Evolutionary conservation across 2,888 invertebrate species (phyloP).

Genomic region (Acrocyrtus sp.): DNA sequence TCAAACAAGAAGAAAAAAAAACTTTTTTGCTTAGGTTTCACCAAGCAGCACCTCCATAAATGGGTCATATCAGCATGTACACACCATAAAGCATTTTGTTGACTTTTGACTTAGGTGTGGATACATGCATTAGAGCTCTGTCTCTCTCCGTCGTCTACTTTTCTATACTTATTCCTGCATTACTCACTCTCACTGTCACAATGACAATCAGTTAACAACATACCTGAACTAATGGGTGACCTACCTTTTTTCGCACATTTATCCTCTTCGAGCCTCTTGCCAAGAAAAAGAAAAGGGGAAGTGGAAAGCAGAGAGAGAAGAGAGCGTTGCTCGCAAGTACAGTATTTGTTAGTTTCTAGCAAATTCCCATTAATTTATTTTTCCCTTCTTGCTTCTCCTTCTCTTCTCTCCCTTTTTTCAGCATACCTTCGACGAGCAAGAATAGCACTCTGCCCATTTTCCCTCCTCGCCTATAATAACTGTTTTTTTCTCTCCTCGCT

Average conservation of each 20-base stretch:
- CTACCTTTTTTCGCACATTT: conserved; percentile 44
- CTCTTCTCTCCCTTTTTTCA: not conserved
- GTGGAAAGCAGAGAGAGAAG: not conserved
- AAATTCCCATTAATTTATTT: conserved; percentile 37
- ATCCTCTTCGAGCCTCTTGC: conserved; percentile 12
- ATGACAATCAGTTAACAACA: not conserved
- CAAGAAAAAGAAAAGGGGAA: conserved; percentile 16
- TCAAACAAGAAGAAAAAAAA: conserved; percentile 18
- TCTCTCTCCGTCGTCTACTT: not conserved
- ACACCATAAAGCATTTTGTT: conserved; percentile 39
- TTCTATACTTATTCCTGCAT: not conserved
- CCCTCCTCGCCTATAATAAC: not conserved
- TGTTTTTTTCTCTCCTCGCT: not conserved
- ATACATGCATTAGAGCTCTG: not conserved
- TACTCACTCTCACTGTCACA: not conserved
- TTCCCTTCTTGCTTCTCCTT: conserved; percentile 3
- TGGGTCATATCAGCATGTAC: conserved; percentile 33
- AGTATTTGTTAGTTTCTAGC: conserved; percentile 9
- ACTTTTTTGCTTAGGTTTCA: conserved; percentile 1
- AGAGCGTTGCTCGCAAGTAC: not conserved
- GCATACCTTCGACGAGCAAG: not conserved
- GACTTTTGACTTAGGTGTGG: conserved; percentile 36
- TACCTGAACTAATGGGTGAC: conserved; percentile 38
- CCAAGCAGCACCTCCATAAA: not conserved
- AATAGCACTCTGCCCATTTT: not conserved